Conservation (phyloP, 2,888 invertebrate species). For the Melikaiella ostensackeni region DNA sequence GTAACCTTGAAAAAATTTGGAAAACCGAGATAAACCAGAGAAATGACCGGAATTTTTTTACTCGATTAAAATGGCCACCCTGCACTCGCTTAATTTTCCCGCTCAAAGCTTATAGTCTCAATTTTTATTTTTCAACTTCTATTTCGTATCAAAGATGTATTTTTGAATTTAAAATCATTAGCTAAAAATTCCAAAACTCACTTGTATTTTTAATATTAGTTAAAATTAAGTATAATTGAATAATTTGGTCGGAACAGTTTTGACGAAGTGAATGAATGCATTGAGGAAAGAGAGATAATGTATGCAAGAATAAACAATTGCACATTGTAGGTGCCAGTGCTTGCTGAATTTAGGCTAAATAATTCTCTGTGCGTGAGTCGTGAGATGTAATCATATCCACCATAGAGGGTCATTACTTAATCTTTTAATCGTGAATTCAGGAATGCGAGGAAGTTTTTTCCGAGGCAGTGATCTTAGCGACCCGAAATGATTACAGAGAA, state of each 20-base stretch:
- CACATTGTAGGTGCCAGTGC: neutral
- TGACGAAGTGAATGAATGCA: neutral
- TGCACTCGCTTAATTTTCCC: neutral
- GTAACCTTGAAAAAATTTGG: no score
- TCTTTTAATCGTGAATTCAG: constrained; percentile 28
- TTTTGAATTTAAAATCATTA: neutral
- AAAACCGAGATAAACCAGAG: no score
- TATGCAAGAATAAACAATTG: neutral
- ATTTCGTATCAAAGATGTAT: neutral
- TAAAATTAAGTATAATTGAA: no score
- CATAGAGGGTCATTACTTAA: neutral
- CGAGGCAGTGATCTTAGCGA: neutral
- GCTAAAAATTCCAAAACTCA: neutral
- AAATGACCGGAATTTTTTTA: no score
- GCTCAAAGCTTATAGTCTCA: neutral
- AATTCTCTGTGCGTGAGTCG: no score
- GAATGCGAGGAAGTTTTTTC: neutral
- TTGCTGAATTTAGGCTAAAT: neutral
- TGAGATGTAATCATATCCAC: constrained; percentile 10
- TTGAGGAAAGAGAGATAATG: neutral
- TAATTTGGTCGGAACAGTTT: neutral
- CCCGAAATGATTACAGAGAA: neutral
- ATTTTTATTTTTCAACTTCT: neutral
- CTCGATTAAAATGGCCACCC: no score
- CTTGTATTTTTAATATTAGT: neutral